Evolutionary conservation across 2,113 vertebrate species (phyloP).

Genomic region (Trochalopteron elliotii): DNA sequence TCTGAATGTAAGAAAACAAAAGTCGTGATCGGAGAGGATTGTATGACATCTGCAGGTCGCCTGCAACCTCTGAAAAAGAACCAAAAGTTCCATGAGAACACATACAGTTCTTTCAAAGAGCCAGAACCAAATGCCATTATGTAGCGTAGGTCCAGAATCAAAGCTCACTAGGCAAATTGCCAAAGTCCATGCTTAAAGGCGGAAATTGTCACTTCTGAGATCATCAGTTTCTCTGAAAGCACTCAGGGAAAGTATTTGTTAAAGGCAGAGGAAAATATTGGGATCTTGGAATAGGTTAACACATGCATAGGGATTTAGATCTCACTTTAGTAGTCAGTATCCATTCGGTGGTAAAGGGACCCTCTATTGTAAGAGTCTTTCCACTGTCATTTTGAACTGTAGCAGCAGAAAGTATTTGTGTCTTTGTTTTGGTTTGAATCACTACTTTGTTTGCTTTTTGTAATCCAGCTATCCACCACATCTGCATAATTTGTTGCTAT

Average conservation of each 20-base stretch:
- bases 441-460: not conserved
- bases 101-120: not conserved
- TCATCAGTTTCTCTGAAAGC: not conserved
- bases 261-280: accelerated
- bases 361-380: not conserved
- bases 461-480: not conserved
- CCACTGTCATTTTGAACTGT: not conserved
- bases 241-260: not conserved
- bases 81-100: not conserved
- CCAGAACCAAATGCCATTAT: not conserved
- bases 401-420: not conserved
- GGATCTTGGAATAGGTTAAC: not conserved
- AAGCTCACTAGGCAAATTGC: not conserved
- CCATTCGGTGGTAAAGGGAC: not conserved
- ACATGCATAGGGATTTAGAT: not conserved
- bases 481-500: not conserved
- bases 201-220: not conserved
- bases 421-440: not conserved
- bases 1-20: not conserved
- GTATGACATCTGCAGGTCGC: not conserved
- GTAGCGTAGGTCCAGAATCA: not conserved
- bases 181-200: not conserved
- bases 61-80: not conserved
- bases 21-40: not conserved
- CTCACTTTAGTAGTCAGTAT: not conserved